Percentiles rank a stretch among this genome's conserved stretches.
Evolutionary conservation across 2,113 vertebrate species (phyloP).

Genomic region (Ifrita kowaldi): DNA sequence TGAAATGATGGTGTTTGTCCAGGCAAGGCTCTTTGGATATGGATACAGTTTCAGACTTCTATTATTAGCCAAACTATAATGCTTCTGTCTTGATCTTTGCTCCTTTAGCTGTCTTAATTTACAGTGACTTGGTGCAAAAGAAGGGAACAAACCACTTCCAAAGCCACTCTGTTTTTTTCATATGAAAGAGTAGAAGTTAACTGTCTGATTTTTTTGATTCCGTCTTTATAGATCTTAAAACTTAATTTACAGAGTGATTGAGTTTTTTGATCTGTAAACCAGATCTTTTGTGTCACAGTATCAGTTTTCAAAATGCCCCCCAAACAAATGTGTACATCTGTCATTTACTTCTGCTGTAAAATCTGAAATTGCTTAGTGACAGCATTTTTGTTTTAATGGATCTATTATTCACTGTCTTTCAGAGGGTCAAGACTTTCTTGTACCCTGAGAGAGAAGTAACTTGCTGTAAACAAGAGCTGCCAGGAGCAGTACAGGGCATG

Average conservation of each 20-base stretch:
- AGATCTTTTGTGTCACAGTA: not conserved
- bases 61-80: not conserved
- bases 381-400: not conserved
- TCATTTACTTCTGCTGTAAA: not conserved
- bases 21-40: not conserved
- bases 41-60: not conserved
- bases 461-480: not conserved
- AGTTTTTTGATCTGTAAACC: not conserved
- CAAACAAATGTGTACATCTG: accelerated
- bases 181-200: not conserved
- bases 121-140: not conserved
- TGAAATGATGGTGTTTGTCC: not conserved
- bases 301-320: not conserved
- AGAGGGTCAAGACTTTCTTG: not conserved
- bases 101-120: not conserved
- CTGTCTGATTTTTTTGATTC: not conserved
- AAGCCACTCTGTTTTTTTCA: not conserved
- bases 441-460: not conserved
- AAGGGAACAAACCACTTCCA: accelerated
- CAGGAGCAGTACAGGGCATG: not conserved
- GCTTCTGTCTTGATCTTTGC: not conserved
- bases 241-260: not conserved
- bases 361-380: not conserved
- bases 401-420: not conserved
- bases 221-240: not conserved